Conservation (phyloP, 2,888 invertebrate genomes). For the Coelopa pilipes region DNA sequence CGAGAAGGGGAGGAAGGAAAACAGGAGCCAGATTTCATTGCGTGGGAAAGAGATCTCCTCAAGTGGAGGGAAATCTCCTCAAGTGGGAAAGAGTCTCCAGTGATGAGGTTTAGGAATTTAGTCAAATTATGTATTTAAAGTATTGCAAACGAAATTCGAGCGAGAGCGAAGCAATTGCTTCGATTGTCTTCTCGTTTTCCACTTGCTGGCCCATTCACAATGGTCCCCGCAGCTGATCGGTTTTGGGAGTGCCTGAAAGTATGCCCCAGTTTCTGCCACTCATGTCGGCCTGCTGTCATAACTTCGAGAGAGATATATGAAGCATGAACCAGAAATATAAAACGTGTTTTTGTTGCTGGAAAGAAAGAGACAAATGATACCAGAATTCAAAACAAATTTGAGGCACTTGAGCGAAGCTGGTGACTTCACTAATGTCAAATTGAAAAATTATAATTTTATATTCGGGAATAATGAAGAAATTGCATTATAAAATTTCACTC, state of each 20-base stretch:
- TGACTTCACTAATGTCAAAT: too few species aligned
- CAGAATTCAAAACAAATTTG: neutral
- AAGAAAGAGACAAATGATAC: neutral
- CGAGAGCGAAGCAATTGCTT: too few species aligned
- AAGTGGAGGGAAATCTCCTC: neutral
- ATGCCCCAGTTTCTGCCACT: neutral
- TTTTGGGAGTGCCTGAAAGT: constrained; percentile 2
- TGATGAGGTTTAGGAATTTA: neutral
- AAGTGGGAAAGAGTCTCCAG: neutral
- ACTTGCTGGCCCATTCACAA: constrained; percentile 1
- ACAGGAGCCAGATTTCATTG: too few species aligned
- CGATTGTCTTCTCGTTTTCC: too few species aligned
- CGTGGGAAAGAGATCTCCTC: neutral
- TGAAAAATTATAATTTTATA: neutral
- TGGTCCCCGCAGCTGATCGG: neutral
- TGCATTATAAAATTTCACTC: too few species aligned
- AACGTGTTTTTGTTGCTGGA: neutral
- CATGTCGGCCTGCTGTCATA: too few species aligned
- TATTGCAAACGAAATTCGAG: neutral
- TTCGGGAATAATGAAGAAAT: too few species aligned
- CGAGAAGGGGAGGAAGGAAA: neutral
- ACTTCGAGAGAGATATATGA: too few species aligned
- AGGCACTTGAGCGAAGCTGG: too few species aligned
- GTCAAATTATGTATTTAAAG: neutral
- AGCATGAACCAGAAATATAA: neutral